Evolutionary conservation across 2,113 vertebrate species (phyloP), one percentile per base, ranked within the genome.

Genomic region (Vombatus ursinus): DNA sequence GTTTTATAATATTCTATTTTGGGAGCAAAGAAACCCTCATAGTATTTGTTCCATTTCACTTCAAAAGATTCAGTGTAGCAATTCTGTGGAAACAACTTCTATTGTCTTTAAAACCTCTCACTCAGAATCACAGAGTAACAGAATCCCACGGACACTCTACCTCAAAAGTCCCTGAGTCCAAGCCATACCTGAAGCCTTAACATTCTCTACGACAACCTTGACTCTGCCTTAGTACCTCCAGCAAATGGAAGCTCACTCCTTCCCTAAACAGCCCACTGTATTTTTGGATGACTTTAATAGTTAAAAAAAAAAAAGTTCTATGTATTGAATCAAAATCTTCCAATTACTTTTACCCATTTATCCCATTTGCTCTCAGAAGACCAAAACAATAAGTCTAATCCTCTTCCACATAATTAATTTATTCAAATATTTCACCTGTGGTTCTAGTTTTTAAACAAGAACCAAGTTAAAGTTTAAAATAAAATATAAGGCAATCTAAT

Each of bases 1-100:
- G 49, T 93, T 92, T 91, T 92, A 37, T 95, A 96, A 92, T 68
- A 47, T 93, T n/a, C 68, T 68, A 53, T 49, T 95, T 89, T 90
- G 25, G 48, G 47, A 44, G 31, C 11, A 19, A 95, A 52, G 3
- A 89, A n/a, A 28, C 50, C 57, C n/a, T 53, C 23, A 49, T 77
- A 1, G 2, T 31, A 11, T 92, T 90, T 84, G 68, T 90, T 92
- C 90, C 68, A 8, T 95, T 92, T 90, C 37, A 50, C 26, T 61
- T 84, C 44, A 92, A 89, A 91, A 92, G 31, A n/a, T 92, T 52
- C 47, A 12, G 7, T 25, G 3, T 9, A 25, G 22, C 49, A 61
- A 52, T 49, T 49, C 25, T 54, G 25, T 68, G 57, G 57, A 14
- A 77, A 84, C 19, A 44, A 44, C 7, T 8, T n/a, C 28, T n/a